Evolutionary conservation across 2,797 vertebrate species (phyloP).

Genomic region (Sarcophilus harrisii): DNA sequence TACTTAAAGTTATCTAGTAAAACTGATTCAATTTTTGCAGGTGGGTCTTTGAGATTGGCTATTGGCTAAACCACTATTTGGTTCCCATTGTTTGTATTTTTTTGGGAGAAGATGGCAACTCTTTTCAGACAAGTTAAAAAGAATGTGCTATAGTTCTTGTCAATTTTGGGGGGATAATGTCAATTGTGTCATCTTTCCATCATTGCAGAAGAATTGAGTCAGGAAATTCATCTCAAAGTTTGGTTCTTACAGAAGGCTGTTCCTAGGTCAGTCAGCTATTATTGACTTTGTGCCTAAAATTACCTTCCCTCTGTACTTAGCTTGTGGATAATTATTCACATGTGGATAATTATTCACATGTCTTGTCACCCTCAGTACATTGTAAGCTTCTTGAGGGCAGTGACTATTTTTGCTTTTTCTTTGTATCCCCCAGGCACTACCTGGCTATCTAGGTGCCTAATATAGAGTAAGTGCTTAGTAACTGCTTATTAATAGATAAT

Average conservation of each 20-base stretch:
- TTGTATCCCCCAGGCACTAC: not conserved
- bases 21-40: not conserved
- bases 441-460: not conserved
- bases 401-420: not conserved
- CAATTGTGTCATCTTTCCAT: not conserved
- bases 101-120: not conserved
- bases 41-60: not conserved
- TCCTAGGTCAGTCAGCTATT: not conserved
- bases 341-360: not conserved
- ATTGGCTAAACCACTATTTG: not conserved
- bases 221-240: not conserved
- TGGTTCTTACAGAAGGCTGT: not conserved
- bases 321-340: not conserved
- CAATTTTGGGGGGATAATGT: not conserved
- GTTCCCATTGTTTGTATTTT: not conserved
- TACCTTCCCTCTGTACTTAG: not conserved
- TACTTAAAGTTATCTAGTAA: not conserved
- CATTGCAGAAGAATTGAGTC: not conserved
- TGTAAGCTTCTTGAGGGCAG: not conserved
- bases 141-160: not conserved
- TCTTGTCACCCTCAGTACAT: not conserved
- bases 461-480: not conserved
- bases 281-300: not conserved
- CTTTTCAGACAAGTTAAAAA: too few relatives aligned
- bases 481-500: not conserved